Conservation (phyloP, 2,888 invertebrate species). For the Drosophila prolongata region DNA sequence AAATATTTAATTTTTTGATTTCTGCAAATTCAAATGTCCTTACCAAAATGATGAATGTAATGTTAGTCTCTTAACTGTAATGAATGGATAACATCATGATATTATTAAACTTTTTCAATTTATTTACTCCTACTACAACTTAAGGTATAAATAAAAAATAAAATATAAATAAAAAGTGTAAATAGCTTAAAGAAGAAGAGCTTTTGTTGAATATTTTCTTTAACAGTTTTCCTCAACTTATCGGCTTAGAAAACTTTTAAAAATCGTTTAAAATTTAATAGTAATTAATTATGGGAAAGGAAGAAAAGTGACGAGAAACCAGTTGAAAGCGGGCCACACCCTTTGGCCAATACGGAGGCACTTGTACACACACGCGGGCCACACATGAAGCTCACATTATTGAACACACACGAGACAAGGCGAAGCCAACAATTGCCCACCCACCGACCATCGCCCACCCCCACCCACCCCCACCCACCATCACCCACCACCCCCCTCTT, state of each 20-base stretch:
- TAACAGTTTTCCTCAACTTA: background rate
- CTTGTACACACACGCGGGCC: conserved; percentile 13
- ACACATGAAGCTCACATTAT: conserved; percentile 56
- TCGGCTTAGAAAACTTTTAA: background rate
- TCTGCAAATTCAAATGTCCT: too few species aligned
- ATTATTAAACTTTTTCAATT: too few species aligned
- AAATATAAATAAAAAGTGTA: too few species aligned
- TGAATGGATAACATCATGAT: too few species aligned
- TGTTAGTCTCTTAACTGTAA: too few species aligned
- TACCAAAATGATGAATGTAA: too few species aligned
- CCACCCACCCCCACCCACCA: background rate
- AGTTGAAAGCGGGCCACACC: conserved; percentile 47
- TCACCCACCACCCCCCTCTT: background rate
- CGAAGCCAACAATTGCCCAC: conserved; percentile 22
- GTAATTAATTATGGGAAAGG: conserved; percentile 32
- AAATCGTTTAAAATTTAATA: background rate
- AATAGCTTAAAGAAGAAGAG: too few species aligned
- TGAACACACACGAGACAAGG: conserved; percentile 67
- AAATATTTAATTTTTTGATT: too few species aligned
- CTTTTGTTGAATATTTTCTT: background rate
- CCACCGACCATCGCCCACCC: background rate
- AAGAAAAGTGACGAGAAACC: conserved; percentile 15
- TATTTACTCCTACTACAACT: too few species aligned
- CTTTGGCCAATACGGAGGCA: conserved; percentile 24
- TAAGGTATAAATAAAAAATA: too few species aligned